Evolutionary conservation across 2,888 invertebrate genomes (phyloP), one percentile per base, ranked within the genome.

Genomic region (Hypselothyrea guttata): DNA sequence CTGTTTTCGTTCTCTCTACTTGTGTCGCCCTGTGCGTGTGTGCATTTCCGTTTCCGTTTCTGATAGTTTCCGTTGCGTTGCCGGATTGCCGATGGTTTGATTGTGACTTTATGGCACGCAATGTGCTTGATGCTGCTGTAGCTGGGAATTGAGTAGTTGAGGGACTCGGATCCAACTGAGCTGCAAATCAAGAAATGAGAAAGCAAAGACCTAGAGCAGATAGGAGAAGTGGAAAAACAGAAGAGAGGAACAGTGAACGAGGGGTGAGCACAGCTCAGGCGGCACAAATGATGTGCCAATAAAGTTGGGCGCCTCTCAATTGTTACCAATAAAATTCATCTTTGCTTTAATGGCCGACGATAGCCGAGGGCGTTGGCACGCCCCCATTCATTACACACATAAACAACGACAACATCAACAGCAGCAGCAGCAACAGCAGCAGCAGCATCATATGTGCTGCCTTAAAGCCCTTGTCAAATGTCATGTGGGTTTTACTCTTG

Each of bases 251-350:
- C 22, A 5, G 5, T 22, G 22, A 5, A 22, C 3, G 22, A 22
- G 22, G 22, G 22, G 22, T 22, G 22, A 2, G 22, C 2, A 22
- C 5, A 5, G 22, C 22, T 22, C 22, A 4, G 22, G 22, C 22
- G 22, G 22, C 65, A 64, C 83, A 75, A 82, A 81, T 84, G 75
- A 82, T 78, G 79, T 82, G 84, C 73, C 84, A 77, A 81, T 84
- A 81, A 81, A 84, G 65, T 64, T 67, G 48, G 54, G 52, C 58
- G 54, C 62, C 64, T 62, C 65, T 70, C 84, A 71, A 79, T 75
- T 83, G 81, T 64, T 53, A 38, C 70, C 76, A 82, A 81, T 79
- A 79, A 79, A 81, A 81, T 84, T 78, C 75, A 70, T 81, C 83
- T 81, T 67, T 68, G 65, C 66, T 82, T 77, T 82, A 70, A 84